Conservation (phyloP, 23 tunicate species). For the Styela plicata region DNA sequence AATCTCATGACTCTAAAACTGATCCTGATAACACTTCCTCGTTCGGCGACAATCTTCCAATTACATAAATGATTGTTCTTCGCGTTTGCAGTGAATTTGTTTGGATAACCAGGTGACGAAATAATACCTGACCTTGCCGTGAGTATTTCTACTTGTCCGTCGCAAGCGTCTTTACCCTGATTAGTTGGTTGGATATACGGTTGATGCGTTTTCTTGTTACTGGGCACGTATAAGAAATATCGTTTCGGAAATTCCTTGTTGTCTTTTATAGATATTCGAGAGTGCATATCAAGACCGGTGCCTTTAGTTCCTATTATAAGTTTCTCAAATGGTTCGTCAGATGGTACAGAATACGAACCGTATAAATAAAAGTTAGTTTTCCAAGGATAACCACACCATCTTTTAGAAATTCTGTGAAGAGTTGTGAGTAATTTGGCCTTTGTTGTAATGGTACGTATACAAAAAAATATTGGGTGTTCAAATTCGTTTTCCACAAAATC, state of each 20-base stretch:
- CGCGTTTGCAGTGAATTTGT: constrained; percentile 12
- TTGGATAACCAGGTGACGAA: constrained; percentile 50
- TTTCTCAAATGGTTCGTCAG: background rate
- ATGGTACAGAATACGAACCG: background rate
- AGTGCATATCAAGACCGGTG: background rate
- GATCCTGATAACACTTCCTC: background rate
- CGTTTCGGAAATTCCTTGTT: background rate
- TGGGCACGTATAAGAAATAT: background rate
- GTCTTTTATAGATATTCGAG: constrained; percentile 12
- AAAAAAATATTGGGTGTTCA: constrained; percentile 49
- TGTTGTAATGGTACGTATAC: constrained; percentile 2
- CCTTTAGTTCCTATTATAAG: constrained; percentile 7
- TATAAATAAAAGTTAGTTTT: constrained; percentile 42
- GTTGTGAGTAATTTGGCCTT: constrained; percentile 5
- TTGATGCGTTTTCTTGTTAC: background rate
- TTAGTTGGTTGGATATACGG: background rate
- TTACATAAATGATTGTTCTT: background rate
- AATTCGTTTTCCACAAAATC: constrained; percentile 25
- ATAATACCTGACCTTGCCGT: constrained; percentile 26
- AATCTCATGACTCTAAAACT: constrained; percentile 2
- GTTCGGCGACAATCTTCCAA: constrained; percentile 3
- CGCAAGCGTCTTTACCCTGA: background rate
- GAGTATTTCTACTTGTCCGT: background rate
- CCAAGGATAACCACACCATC: constrained; percentile 33
- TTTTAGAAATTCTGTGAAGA: constrained; percentile 28